These are phyloP conservation scores for Lophotis ruficrista DNA, from an alignment of 2,113 vertebrate species.

Conservation along the genomic window DNA sequence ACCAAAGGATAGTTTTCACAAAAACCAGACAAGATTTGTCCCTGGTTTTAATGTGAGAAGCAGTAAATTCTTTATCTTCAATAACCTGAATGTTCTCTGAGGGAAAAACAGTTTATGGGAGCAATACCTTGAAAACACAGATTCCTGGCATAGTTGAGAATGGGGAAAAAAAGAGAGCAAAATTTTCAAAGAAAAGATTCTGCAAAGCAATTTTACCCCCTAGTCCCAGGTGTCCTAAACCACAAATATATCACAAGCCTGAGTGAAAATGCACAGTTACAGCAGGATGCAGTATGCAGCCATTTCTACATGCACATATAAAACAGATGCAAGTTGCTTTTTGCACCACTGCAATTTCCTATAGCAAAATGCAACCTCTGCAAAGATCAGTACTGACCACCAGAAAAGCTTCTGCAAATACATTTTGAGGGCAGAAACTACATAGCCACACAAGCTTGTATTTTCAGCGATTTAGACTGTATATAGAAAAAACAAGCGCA, in stretches of 20 bases:
- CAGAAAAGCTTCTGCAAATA: neutral
- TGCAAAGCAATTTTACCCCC: neutral
- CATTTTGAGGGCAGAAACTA: neutral
- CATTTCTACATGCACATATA: neutral
- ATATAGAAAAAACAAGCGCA: neutral
- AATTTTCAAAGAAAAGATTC: neutral
- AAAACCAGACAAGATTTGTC: neutral
- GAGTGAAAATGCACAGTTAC: neutral
- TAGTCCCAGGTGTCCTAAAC: neutral
- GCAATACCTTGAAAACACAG: neutral
- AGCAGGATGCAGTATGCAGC: neutral
- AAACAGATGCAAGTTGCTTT: neutral
- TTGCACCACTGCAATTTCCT: neutral
- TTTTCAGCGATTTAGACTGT: neutral
- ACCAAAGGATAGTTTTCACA: neutral
- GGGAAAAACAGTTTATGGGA: neutral
- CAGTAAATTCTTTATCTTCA: neutral
- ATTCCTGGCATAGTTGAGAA: neutral
- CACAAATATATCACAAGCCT: neutral
- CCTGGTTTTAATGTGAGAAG: neutral
- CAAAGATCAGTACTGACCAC: neutral
- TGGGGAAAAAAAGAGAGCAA: fast-evolving
- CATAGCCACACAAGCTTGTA: neutral
- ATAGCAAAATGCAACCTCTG: neutral
- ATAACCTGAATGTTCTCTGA: neutral